A percentile compares a stretch with the other conserved stretches of the same genome.
Evolutionary conservation across 2,888 invertebrate species (phyloP).

Genomic region (Halictus ligatus): DNA sequence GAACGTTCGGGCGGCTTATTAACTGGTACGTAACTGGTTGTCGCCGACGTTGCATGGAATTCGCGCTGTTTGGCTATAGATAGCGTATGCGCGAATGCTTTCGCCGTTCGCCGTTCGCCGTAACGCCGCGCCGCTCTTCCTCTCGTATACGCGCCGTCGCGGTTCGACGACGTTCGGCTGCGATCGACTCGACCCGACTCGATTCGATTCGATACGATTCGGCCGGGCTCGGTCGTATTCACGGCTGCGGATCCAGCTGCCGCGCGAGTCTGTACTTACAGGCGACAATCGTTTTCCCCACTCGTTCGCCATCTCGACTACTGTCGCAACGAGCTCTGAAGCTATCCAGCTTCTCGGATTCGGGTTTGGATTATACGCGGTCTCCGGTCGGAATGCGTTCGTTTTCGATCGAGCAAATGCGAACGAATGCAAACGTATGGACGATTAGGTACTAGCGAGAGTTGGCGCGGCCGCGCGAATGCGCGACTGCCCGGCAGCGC

Average conservation of each 20-base stretch:
- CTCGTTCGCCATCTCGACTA: background rate
- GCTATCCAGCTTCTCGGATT: too few relatives aligned
- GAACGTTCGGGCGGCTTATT: background rate
- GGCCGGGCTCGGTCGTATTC: background rate
- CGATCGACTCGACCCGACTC: background rate
- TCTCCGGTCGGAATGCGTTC: too few relatives aligned
- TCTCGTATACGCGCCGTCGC: background rate
- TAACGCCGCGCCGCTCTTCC: background rate
- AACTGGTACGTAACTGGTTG: background rate
- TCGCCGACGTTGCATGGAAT: background rate
- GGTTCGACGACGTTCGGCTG: background rate
- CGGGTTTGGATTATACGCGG: too few relatives aligned
- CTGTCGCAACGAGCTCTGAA: too few relatives aligned
- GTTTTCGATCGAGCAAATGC: too few relatives aligned
- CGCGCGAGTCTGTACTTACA: background rate
- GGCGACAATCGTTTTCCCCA: background rate
- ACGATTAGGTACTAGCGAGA: background rate
- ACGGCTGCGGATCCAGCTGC: background rate
- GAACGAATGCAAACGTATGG: background rate
- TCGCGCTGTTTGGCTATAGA: constrained; percentile 11
- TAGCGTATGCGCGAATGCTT: constrained; percentile 5
- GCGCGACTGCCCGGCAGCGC: background rate
- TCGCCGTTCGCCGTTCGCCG: constrained; percentile 5
- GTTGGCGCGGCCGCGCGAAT: constrained; percentile 18
- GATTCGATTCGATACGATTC: background rate